phyloP scores from a whole-genome alignment of 2,113 vertebrate genomes.

The Peromyscus leucopus region DNA sequence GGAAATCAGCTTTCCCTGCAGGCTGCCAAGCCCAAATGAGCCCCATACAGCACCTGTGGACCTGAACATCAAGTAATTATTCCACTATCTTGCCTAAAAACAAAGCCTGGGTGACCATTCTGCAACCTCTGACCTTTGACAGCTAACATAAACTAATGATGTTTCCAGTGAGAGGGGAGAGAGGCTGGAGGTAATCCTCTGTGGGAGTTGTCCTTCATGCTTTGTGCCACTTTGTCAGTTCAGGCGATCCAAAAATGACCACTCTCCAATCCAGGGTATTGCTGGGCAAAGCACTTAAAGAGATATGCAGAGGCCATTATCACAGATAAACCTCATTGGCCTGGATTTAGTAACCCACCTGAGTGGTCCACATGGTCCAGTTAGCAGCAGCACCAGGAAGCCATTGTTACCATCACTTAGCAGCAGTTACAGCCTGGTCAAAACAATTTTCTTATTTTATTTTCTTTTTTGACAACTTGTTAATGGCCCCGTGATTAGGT shows the following conservation, averaged over 20 bases:
- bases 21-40: conserved; percentile 92
- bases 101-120: conserved; percentile 92
- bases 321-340: conserved; percentile 86
- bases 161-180: conserved; percentile 85
- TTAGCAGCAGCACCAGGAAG: conserved; percentile 88
- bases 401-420: conserved; percentile 95
- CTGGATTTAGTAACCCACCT: conserved; percentile 84
- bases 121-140: conserved; percentile 94
- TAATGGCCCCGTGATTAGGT: conserved; percentile 96
- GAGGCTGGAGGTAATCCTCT: conserved; percentile 81
- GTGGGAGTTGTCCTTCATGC: conserved; percentile 88
- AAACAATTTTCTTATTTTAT: conserved; percentile 91
- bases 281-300: conserved; percentile 77
- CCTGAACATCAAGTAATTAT: conserved; percentile 92
- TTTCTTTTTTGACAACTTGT: conserved; percentile 93
- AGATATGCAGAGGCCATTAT: conserved; percentile 78
- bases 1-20: conserved; percentile 88
- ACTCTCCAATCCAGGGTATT: conserved; percentile 88
- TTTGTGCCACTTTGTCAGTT: conserved; percentile 89
- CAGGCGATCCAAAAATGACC: conserved; percentile 85
- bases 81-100: conserved; percentile 95
- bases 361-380: conserved; percentile 82
- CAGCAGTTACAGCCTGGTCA: conserved; percentile 95
- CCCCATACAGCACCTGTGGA: conserved; percentile 95
- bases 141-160: conserved; percentile 99